Percentiles rank a stretch among this genome's conserved stretches.
These are phyloP conservation scores for Leptinotarsa undecemlineata DNA, from an alignment of 1,140 invertebrate species.

Conservation along the genomic window DNA sequence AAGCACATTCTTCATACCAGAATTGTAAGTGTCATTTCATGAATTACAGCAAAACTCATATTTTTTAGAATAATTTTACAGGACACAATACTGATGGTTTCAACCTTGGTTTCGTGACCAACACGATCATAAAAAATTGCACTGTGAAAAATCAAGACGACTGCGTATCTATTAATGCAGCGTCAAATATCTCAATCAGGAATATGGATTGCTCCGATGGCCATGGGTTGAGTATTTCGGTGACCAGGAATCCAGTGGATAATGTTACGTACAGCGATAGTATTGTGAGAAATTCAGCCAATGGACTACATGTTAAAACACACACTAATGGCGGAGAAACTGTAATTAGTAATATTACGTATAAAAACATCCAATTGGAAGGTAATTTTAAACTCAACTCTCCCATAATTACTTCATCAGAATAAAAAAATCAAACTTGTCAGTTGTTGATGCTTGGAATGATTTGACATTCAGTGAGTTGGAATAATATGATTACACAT, in stretches of 20 bases:
- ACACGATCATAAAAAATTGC: constrained; percentile 6
- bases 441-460: too few relatives aligned
- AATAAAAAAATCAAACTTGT: too few relatives aligned
- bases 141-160: constrained; percentile 29
- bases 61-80: constrained; percentile 1
- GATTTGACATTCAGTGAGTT: too few relatives aligned
- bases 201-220: constrained; percentile 18
- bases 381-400: neutral
- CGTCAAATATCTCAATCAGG: constrained; percentile 11
- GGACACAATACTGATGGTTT: constrained; percentile 9
- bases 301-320: constrained; percentile 9
- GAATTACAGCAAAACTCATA: too few relatives aligned
- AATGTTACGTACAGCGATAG: constrained; percentile 5
- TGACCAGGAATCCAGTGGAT: neutral
- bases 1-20: too few relatives aligned
- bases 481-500: too few relatives aligned
- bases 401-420: too few relatives aligned
- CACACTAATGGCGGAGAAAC: neutral
- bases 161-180: constrained; percentile 27
- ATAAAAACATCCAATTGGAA: constrained; percentile 10
- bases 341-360: neutral
- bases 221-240: constrained; percentile 20
- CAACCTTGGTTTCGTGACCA: neutral
- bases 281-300: neutral
- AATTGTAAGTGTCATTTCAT: too few relatives aligned